Percentiles rank a stretch among this genome's conserved stretches.
Conservation (phyloP, 2,888 invertebrate species). For the Apoderus coryli region DNA sequence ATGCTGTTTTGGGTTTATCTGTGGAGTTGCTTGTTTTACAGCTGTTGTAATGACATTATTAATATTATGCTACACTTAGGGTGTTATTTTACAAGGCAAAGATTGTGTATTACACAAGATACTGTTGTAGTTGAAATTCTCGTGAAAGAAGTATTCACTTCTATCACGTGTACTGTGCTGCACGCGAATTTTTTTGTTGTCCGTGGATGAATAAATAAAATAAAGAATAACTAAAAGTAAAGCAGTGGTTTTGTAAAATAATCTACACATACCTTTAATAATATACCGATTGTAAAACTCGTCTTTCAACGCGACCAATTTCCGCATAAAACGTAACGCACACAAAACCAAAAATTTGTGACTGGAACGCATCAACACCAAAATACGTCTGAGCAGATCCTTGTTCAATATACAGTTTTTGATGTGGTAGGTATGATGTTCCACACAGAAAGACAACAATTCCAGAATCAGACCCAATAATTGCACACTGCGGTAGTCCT, state of each 20-base stretch:
- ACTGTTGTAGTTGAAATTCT: background rate
- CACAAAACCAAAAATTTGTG: conserved; percentile 95
- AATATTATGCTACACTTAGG: conserved; percentile 77
- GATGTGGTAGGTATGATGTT: conserved; percentile 98
- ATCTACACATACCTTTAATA: conserved; percentile 46
- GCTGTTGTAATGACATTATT: no score
- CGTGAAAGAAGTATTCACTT: no score
- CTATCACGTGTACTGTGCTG: no score
- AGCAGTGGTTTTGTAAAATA: no score
- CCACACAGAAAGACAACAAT: conserved; percentile 93
- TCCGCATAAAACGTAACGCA: conserved; percentile 84
- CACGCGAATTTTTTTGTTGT: no score
- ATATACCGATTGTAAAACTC: conserved; percentile 97
- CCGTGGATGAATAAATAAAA: no score
- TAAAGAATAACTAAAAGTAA: no score
- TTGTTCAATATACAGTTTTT: conserved; percentile 96
- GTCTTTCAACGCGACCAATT: conserved; percentile 93
- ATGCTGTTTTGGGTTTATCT: no score
- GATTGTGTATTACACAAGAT: background rate
- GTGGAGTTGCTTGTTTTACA: no score
- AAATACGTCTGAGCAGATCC: conserved; percentile 86
- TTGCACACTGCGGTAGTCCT: conserved; percentile 95
- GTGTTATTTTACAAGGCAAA: no score
- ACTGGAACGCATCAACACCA: conserved; percentile 91
- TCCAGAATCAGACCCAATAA: conserved; percentile 88